Conservation (phyloP, 2,888 invertebrate genomes). For the Archips crataeganus region DNA sequence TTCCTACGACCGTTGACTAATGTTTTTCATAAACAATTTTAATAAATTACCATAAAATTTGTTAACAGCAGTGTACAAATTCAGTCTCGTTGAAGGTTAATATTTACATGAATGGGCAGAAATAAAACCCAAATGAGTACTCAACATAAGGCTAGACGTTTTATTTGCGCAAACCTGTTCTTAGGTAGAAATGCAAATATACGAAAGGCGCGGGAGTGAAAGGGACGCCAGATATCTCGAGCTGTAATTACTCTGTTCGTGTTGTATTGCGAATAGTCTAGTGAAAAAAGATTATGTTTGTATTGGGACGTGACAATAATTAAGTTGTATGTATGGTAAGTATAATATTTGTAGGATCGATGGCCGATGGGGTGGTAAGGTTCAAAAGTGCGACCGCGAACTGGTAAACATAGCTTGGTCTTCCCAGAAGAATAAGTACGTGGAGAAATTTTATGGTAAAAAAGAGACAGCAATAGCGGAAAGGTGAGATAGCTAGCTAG, state of each 20-base stretch:
- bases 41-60: neutral
- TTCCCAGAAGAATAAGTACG: no score
- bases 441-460: no score
- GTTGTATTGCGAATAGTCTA: neutral
- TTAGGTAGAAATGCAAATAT: conserved; percentile 24
- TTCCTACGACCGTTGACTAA: neutral
- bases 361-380: no score
- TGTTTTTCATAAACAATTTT: neutral
- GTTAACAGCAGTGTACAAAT: neutral
- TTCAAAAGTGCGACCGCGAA: no score
- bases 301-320: neutral
- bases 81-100: neutral
- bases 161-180: conserved; percentile 65
- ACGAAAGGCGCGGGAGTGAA: conserved; percentile 6
- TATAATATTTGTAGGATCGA: no score
- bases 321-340: neutral
- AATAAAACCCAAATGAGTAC: conserved; percentile 58
- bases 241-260: conserved; percentile 22
- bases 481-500: no score
- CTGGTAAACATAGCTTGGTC: no score
- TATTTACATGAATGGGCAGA: conserved; percentile 63
- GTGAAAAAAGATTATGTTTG: neutral
- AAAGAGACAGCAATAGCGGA: no score
- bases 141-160: conserved; percentile 55
- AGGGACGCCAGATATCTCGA: conserved; percentile 24